Percentiles rank a stretch among this genome's conserved stretches.
phyloP scores from a whole-genome alignment of 92 coral and sea anemone species.

The Palythoa grandiflora region DNA sequence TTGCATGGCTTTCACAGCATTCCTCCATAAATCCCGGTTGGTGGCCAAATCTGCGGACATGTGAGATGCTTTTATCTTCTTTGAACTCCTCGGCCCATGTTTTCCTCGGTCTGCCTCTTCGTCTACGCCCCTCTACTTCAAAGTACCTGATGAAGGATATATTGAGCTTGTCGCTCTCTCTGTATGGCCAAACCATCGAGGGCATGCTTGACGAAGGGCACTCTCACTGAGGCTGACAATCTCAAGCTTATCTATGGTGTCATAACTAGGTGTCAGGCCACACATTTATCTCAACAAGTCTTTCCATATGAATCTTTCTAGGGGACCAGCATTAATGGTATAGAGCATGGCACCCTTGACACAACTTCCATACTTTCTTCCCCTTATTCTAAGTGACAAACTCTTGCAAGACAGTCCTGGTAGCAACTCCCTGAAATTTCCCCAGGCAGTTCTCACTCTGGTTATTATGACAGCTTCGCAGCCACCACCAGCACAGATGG shows the following conservation, averaged over 20 bases:
- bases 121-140: not conserved
- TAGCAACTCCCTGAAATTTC: too few species aligned
- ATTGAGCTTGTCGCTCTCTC: not conserved
- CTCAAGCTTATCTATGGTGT: not conserved
- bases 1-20: not conserved
- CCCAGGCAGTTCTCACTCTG: too few species aligned
- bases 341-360: too few species aligned
- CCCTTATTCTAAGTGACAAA: too few species aligned
- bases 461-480: too few species aligned
- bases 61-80: not conserved
- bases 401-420: too few species aligned
- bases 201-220: not conserved
- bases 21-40: not conserved
- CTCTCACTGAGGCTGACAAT: not conserved
- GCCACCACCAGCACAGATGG: too few species aligned
- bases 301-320: too few species aligned
- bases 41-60: not conserved
- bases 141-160: not conserved
- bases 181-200: slow-evolving; percentile 11
- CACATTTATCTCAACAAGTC: not conserved
- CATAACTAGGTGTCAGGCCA: not conserved
- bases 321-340: too few species aligned
- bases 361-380: too few species aligned
- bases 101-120: slow-evolving; percentile 27
- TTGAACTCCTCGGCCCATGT: not conserved